Percentiles rank a stretch among this genome's conserved stretches.
These are phyloP conservation scores for Nomada fabriciana DNA, from an alignment of 2,888 invertebrate species.

Conservation along the genomic window DNA sequence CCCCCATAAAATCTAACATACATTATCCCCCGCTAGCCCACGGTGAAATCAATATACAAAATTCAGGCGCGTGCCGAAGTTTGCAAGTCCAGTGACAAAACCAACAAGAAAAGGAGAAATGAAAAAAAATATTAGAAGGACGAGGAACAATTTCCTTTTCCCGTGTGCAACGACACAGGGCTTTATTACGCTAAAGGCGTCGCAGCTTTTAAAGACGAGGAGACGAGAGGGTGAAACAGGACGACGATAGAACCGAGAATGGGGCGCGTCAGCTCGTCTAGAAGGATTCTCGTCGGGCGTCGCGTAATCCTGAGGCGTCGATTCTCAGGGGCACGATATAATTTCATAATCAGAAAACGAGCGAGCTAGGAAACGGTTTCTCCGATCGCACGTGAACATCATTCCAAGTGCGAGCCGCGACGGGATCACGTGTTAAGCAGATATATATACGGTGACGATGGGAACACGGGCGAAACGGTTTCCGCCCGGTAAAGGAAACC, in stretches of 20 bases:
- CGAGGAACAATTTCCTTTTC: not conserved
- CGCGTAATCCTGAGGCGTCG: conserved; percentile 60
- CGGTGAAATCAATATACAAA: not conserved
- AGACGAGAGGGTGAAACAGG: not conserved
- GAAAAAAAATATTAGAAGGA: too few species aligned
- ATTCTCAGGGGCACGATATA: conserved; percentile 68
- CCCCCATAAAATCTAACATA: too few species aligned
- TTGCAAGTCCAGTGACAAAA: not conserved
- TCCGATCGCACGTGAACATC: conserved; percentile 68
- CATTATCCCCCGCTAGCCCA: too few species aligned
- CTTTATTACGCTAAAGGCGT: conserved; percentile 23
- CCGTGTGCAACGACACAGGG: not conserved
- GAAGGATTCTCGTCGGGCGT: conserved; percentile 39
- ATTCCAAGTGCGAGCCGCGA: conserved; percentile 49
- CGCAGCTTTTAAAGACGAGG: not conserved
- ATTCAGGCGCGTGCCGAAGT: not conserved
- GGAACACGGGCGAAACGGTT: conserved; percentile 43
- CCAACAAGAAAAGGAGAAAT: not conserved
- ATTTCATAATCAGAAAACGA: conserved; percentile 71
- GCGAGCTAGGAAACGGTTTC: conserved; percentile 65
- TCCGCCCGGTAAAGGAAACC: conserved; percentile 42
- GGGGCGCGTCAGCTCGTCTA: conserved; percentile 35
- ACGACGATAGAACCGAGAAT: conserved; percentile 21
- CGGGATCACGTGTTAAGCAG: conserved; percentile 63
- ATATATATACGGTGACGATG: conserved; percentile 33